Evolutionary conservation across 1,140 invertebrate species (phyloP).

Genomic region (Onthophagus taurus): DNA sequence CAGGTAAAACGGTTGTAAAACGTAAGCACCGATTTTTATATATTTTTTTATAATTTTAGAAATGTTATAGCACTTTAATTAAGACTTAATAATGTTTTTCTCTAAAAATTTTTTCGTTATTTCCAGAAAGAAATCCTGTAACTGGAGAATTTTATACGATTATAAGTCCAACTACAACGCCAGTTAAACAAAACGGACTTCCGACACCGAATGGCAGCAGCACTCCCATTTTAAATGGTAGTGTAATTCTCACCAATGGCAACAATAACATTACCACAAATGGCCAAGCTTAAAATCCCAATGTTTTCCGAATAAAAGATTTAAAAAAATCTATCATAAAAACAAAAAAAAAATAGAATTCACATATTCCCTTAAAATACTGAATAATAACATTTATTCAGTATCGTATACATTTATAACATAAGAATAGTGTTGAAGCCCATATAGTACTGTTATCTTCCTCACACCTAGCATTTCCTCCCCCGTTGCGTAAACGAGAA

Average conservation of each 20-base stretch:
- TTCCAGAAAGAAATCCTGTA: constrained; percentile 35
- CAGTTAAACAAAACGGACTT: constrained; percentile 29
- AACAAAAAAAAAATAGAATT: too few species aligned
- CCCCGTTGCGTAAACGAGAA: too few species aligned
- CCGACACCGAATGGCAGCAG: constrained; percentile 19
- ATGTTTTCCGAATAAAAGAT: too few species aligned
- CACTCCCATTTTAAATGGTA: constrained; percentile 15
- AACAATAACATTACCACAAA: constrained; percentile 15
- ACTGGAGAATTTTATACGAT: constrained; percentile 34
- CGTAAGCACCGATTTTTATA: constrained; percentile 1
- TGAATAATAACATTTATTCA: too few species aligned
- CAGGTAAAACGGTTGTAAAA: constrained; percentile 22
- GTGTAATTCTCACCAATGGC: constrained; percentile 12
- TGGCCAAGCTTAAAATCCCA: constrained; percentile 9
- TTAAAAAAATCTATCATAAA: too few species aligned
- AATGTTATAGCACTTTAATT: not conserved
- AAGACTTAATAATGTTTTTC: too few species aligned
- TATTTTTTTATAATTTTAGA: constrained; percentile 1
- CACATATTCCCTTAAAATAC: too few species aligned
- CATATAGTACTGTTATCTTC: too few species aligned
- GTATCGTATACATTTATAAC: too few species aligned
- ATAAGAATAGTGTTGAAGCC: too few species aligned
- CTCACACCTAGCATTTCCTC: too few species aligned
- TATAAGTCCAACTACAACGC: constrained; percentile 26
- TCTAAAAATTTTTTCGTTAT: constrained; percentile 16